These are phyloP conservation scores for Priapulus caudatus DNA, from an alignment of 2,888 invertebrate species.

Conservation along the genomic window DNA sequence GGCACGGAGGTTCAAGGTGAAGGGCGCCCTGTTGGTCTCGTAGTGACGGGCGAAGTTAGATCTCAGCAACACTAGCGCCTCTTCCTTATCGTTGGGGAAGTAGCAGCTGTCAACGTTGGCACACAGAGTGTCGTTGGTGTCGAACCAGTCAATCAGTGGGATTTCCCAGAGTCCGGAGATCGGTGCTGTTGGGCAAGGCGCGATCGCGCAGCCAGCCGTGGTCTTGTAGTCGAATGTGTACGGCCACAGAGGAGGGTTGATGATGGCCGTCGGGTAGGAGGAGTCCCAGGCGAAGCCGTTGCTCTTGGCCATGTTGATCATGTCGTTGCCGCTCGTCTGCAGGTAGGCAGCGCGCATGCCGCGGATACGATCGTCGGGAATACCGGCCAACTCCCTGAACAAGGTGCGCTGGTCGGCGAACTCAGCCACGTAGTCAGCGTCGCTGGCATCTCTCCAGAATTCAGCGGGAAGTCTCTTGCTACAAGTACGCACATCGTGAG, in stretches of 20 bases:
- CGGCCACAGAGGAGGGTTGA: slow-evolving; percentile 6
- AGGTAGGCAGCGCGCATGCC: slow-evolving; percentile 29
- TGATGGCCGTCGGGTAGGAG: background rate
- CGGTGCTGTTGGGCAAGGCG: too few relatives aligned
- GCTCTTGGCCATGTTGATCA: slow-evolving; percentile 27
- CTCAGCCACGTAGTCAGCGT: slow-evolving; percentile 24
- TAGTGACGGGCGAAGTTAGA: too few relatives aligned
- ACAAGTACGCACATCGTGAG: too few relatives aligned
- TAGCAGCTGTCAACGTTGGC: too few relatives aligned
- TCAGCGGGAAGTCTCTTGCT: too few relatives aligned
- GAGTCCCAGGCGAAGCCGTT: slow-evolving; percentile 2
- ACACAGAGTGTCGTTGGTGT: too few relatives aligned
- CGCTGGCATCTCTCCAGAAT: slow-evolving; percentile 22
- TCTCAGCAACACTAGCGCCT: slow-evolving; percentile 29
- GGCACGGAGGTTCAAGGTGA: slow-evolving; percentile 33
- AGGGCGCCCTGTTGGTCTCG: slow-evolving; percentile 28
- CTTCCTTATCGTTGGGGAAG: slow-evolving; percentile 27
- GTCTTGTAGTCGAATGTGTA: too few relatives aligned
- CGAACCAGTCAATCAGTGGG: too few relatives aligned
- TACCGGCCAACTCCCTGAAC: slow-evolving; percentile 20
- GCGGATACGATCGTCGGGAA: slow-evolving; percentile 21
- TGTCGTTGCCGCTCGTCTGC: slow-evolving; percentile 25
- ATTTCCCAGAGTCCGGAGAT: too few relatives aligned
- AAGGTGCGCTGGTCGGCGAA: slow-evolving; percentile 24
- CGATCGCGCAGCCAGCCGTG: too few relatives aligned